A percentile compares a stretch with the other conserved stretches of the same genome.
phyloP scores from a whole-genome alignment of 1,140 invertebrate genomes.

The Zelostemma sp. region DNA sequence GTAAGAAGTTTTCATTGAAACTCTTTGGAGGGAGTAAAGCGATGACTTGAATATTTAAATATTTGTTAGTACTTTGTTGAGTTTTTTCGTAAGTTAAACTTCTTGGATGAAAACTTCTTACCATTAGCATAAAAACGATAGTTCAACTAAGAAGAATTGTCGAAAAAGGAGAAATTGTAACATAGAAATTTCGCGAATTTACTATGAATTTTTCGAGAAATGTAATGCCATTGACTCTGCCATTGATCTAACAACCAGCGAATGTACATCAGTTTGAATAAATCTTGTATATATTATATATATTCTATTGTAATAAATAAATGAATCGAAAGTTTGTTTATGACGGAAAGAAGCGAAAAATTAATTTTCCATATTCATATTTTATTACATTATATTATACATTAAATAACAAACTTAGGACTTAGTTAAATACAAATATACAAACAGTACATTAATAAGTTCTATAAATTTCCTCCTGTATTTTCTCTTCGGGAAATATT shows the following conservation, averaged over 20 bases:
- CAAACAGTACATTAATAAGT: conserved; percentile 4
- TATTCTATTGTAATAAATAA: conserved; percentile 63
- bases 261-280: conserved; percentile 51
- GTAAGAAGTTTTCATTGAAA: not conserved
- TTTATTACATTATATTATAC: conserved; percentile 5
- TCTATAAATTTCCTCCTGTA: conserved; percentile 1
- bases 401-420: conserved; percentile 11
- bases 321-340: conserved; percentile 53
- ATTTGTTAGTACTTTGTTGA: no score
- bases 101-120: no score
- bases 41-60: not conserved
- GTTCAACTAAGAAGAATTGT: no score
- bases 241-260: conserved; percentile 6
- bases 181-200: conserved; percentile 6
- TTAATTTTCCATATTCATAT: not conserved
- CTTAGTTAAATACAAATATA: conserved; percentile 8
- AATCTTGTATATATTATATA: conserved; percentile 64
- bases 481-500: not conserved
- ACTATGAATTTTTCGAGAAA: conserved; percentile 10
- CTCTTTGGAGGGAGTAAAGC: not conserved
- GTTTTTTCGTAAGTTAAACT: no score
- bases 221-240: conserved; percentile 7
- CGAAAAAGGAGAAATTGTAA: conserved; percentile 7
- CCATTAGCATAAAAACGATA: no score
- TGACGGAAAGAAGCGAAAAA: not conserved